Evolutionary conservation across 2,888 invertebrate genomes (phyloP).

Genomic region (Aproaerema taeniolella): DNA sequence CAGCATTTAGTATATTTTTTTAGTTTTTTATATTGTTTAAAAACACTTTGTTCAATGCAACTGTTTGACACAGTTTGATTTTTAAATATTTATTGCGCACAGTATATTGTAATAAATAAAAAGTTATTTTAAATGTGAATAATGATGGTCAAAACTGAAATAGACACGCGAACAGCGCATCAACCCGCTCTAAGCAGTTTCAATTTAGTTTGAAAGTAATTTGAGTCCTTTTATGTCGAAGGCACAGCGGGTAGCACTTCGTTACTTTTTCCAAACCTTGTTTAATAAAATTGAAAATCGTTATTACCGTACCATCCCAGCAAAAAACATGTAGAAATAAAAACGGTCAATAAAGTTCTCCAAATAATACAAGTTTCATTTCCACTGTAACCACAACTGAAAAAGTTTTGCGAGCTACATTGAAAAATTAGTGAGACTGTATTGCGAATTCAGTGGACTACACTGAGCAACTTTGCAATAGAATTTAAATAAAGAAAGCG

Average conservation of each 20-base stretch:
- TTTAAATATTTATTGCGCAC: too few species aligned
- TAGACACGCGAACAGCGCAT: slow-evolving; percentile 58
- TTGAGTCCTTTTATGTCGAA: slow-evolving; percentile 33
- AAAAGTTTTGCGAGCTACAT: slow-evolving; percentile 39
- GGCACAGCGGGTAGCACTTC: slow-evolving; percentile 32
- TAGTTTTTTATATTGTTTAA: too few species aligned
- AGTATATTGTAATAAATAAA: too few species aligned
- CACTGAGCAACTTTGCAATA: slow-evolving; percentile 75
- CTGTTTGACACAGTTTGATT: too few species aligned
- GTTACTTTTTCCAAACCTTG: slow-evolving; percentile 45
- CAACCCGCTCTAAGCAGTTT: slow-evolving; percentile 48
- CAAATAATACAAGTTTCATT: too few species aligned
- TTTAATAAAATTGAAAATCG: slow-evolving; percentile 49
- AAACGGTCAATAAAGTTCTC: slow-evolving; percentile 41
- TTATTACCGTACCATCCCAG: slow-evolving; percentile 46
- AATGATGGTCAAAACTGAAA: too few species aligned
- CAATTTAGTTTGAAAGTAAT: slow-evolving; percentile 48
- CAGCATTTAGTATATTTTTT: too few species aligned
- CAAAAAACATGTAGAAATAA: slow-evolving; percentile 39
- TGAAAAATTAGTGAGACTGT: slow-evolving; percentile 59
- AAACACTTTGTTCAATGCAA: too few species aligned
- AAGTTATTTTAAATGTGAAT: too few species aligned
- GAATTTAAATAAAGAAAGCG: slow-evolving; percentile 74
- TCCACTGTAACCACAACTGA: too few species aligned
- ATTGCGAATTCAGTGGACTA: slow-evolving; percentile 61